These are phyloP conservation scores for Toxotes jaculatrix DNA, from an alignment of 2,113 vertebrate genomes.

Conservation along the genomic window DNA sequence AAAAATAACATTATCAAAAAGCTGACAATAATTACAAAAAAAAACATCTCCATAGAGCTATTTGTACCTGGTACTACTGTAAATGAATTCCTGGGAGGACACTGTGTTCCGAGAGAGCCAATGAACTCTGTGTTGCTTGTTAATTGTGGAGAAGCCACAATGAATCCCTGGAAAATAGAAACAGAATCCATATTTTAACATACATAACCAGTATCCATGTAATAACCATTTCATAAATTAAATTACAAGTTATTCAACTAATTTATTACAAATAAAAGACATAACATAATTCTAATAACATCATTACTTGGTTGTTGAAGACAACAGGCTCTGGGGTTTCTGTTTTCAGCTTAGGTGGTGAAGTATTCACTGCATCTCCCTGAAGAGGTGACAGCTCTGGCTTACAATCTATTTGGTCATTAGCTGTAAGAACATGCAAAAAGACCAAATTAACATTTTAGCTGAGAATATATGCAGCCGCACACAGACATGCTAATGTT, in stretches of 20 bases:
- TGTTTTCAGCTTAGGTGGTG: neutral
- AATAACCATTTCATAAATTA: neutral
- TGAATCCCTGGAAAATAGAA: neutral
- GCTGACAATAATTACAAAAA: too few species aligned
- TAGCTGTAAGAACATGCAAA: conserved; percentile 8
- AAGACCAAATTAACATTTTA: neutral
- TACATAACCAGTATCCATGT: neutral
- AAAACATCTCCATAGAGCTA: too few species aligned
- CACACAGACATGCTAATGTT: too few species aligned
- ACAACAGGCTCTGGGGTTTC: neutral
- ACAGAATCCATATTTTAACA: neutral
- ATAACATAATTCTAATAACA: too few species aligned
- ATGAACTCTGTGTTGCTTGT: neutral
- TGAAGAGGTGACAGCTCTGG: conserved; percentile 1
- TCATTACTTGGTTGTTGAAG: neutral
- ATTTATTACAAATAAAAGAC: neutral
- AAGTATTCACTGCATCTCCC: neutral
- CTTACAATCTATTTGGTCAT: conserved; percentile 23
- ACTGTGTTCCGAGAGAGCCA: neutral
- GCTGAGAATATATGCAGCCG: too few species aligned
- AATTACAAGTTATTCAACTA: neutral
- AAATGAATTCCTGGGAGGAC: neutral
- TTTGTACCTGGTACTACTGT: conserved; percentile 5
- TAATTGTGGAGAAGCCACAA: neutral
- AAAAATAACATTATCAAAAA: neutral